Evolutionary conservation across 53 echinoderm and acorn worm species (phyloP).

Genomic region (Paelopatides confundens): DNA sequence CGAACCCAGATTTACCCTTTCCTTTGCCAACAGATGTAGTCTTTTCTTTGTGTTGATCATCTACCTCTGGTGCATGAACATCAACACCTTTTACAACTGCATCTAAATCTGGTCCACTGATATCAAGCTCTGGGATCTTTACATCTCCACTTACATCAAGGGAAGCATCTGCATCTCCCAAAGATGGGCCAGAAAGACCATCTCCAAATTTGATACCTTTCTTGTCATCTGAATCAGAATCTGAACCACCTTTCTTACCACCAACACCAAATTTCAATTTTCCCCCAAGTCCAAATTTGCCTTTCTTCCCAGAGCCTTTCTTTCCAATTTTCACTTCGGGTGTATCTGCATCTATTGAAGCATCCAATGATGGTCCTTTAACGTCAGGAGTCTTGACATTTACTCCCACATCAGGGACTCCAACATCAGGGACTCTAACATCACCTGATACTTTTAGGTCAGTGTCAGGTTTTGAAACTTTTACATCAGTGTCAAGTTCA

Average conservation of each 20-base stretch:
- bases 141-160: constrained; percentile 26
- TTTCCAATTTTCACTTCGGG: constrained; percentile 65
- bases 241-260: constrained; percentile 20
- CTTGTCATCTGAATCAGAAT: constrained; percentile 38
- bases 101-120: background rate
- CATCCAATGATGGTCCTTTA: constrained; percentile 4
- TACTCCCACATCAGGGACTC: constrained; percentile 44
- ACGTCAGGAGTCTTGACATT: constrained; percentile 34
- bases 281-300: constrained; percentile 53
- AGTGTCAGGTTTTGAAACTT: constrained; percentile 27
- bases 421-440: constrained; percentile 44
- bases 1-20: constrained; percentile 64
- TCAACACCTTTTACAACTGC: constrained; percentile 12
- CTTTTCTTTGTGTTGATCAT: constrained; percentile 24
- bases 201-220: constrained; percentile 1
- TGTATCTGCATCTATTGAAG: background rate
- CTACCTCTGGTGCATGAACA: constrained; percentile 34
- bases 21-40: constrained; percentile 34
- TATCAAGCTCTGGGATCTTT: constrained; percentile 18
- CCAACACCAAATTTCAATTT: constrained; percentile 56
- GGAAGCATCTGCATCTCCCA: constrained; percentile 31
- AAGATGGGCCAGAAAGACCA: constrained; percentile 39
- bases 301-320: constrained; percentile 67
- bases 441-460: constrained; percentile 52
- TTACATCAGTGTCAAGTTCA: constrained; percentile 2